A percentile compares a stretch with the other conserved stretches of the same genome.
These are phyloP conservation scores for Oenanthe oenanthe DNA, from an alignment of 2,113 vertebrate genomes.

Conservation along the genomic window DNA sequence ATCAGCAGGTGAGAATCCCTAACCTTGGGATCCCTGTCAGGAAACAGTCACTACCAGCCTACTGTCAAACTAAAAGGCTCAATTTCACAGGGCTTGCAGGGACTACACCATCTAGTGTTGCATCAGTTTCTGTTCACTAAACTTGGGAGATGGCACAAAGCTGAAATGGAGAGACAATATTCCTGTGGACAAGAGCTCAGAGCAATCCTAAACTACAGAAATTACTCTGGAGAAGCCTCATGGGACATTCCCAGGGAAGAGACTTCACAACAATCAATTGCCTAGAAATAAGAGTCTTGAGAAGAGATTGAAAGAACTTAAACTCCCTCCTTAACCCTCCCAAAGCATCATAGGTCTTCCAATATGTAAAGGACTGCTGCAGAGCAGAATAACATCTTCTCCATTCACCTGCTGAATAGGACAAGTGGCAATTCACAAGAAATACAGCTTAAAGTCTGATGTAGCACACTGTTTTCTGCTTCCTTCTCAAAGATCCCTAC, in stretches of 20 bases:
- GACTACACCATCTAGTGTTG: neutral
- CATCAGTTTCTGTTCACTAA: neutral
- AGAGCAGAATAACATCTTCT: neutral
- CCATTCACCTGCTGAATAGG: neutral
- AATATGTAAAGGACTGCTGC: neutral
- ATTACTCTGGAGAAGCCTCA: neutral
- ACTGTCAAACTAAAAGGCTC: neutral
- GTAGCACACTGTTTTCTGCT: neutral
- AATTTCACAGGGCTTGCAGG: neutral
- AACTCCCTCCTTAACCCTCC: neutral
- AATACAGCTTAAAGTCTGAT: neutral
- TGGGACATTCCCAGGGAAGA: neutral
- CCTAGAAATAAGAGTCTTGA: neutral
- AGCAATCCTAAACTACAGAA: neutral
- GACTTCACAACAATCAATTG: neutral
- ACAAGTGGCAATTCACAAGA: neutral
- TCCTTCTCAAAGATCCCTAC: neutral
- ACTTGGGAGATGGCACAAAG: neutral
- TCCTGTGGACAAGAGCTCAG: neutral
- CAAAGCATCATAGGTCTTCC: neutral
- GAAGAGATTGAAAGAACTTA: neutral
- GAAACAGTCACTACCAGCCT: neutral
- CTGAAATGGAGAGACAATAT: neutral
- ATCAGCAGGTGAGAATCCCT: neutral
- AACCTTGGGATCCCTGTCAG: neutral